Evolutionary conservation across 2,797 vertebrate genomes (phyloP), one percentile per base, ranked within the genome.

Genomic region (Onychomys leucogaster): DNA sequence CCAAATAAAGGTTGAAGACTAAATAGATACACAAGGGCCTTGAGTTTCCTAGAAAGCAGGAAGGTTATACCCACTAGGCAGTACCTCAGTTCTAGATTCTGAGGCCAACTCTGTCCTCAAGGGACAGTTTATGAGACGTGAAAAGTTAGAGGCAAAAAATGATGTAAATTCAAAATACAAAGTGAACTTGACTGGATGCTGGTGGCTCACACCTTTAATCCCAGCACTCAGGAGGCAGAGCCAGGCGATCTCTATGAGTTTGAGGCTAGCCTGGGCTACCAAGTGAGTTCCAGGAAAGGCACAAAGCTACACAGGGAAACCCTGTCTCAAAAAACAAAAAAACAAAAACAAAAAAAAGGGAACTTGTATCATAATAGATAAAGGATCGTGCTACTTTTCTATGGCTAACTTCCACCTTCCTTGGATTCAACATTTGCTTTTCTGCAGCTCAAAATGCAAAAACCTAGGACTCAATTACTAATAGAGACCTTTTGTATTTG

Each of bases 101-200:
- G 27, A 95, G 23, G 32, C 5, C 12, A 25, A 75, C 32, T 46
- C n/a, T 85, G 21, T 2, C 27, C 17, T 61, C n/a, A 88, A 13
- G 32, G 5, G 0, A 17, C 6, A 19, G 10, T 88, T 77, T 82
- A 8, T 59, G 14, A 63, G 49, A 69, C 2, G 46, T 2, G 29
- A 14, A 14, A 61, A 55, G 49, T 49, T 11, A 49, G 14, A 41
- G 8, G 0, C 2, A 59, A 59, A 81, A 59, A 13, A 41, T 5
- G 0, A 0, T 5, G 0, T 11, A 17, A 21, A 7, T 12, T 21
- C 16, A 94, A 37, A 88, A 69, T 1, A 82, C 73, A 71, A 12
- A 17, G 11, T 4, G 29, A 41, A 11, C 46, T n/a, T 1, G 5
- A n/a, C n/a, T n/a, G n/a, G n/a, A n/a, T n/a, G n/a, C n/a, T n/a